Conservation (phyloP, 2,113 vertebrate genomes). For the Rhynchopsitta pachyrhyncha region DNA sequence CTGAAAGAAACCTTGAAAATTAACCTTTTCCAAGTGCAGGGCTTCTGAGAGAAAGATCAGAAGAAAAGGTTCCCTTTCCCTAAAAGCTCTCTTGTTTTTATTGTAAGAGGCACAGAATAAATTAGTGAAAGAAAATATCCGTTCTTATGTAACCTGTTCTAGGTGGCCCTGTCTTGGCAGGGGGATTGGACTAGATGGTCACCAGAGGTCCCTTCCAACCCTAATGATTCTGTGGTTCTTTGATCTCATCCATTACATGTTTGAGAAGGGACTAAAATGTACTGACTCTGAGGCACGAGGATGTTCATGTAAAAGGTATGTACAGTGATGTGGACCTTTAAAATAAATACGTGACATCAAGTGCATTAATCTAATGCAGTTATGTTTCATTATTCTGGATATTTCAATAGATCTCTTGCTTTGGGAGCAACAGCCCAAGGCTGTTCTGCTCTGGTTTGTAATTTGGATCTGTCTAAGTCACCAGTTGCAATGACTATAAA, state of each 20-base stretch:
- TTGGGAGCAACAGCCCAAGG: not conserved
- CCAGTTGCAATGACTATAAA: not conserved
- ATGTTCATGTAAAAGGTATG: not conserved
- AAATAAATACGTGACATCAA: not conserved
- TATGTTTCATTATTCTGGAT: not conserved
- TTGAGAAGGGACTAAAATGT: not conserved
- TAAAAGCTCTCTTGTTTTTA: not conserved
- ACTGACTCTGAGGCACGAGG: not conserved
- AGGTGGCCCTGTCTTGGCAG: not conserved
- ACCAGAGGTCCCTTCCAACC: not conserved
- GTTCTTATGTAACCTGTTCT: not conserved
- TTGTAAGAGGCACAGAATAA: not conserved
- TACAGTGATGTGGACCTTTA: not conserved
- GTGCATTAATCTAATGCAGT: not conserved
- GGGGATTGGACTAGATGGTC: not conserved
- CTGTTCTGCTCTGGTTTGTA: not conserved
- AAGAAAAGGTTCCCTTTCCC: not conserved
- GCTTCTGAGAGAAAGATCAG: not conserved
- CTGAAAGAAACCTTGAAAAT: not conserved
- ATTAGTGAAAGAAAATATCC: not conserved
- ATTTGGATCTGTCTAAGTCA: not conserved
- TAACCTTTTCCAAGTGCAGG: not conserved
- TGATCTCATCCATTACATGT: not conserved
- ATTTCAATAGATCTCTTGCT: not conserved
- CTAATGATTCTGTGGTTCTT: not conserved